Conservation (phyloP, 2,113 vertebrate species). For the Ranitomeya imitator region DNA sequence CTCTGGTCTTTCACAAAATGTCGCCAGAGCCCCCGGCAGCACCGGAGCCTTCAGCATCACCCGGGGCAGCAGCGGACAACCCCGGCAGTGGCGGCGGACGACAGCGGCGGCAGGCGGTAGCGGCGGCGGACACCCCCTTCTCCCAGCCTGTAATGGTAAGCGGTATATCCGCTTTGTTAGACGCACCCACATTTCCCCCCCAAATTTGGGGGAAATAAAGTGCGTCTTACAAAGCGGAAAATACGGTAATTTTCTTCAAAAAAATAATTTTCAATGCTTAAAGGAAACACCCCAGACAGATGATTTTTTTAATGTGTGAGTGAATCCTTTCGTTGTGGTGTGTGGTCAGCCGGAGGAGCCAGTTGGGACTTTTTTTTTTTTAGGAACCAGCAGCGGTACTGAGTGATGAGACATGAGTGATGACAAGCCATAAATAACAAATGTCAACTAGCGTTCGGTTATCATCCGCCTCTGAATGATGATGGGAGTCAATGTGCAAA, state of each 20-base stretch:
- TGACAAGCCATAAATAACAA: conserved; percentile 12
- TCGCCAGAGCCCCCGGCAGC: no score
- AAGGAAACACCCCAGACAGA: not conserved
- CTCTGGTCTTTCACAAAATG: no score
- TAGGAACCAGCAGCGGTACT: not conserved
- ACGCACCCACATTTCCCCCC: no score
- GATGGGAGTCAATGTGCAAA: not conserved
- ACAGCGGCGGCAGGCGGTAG: no score
- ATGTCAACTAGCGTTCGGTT: not conserved
- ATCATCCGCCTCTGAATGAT: not conserved
- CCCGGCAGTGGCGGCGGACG: no score
- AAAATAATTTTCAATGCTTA: not conserved
- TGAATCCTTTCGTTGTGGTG: not conserved
- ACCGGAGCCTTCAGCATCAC: no score
- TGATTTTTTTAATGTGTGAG: not conserved
- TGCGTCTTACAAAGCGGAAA: no score
- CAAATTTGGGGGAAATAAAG: no score
- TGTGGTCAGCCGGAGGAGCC: not conserved
- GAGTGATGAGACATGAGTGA: conserved; percentile 25
- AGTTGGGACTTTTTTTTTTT: not conserved
- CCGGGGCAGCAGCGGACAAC: no score
- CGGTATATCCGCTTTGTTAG: no score
- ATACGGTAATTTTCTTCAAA: not conserved
- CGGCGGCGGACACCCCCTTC: no score
- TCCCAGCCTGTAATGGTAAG: no score